These are phyloP conservation scores for Cheiracanthium punctorium DNA, from an alignment of 2,888 invertebrate genomes.

Conservation along the genomic window DNA sequence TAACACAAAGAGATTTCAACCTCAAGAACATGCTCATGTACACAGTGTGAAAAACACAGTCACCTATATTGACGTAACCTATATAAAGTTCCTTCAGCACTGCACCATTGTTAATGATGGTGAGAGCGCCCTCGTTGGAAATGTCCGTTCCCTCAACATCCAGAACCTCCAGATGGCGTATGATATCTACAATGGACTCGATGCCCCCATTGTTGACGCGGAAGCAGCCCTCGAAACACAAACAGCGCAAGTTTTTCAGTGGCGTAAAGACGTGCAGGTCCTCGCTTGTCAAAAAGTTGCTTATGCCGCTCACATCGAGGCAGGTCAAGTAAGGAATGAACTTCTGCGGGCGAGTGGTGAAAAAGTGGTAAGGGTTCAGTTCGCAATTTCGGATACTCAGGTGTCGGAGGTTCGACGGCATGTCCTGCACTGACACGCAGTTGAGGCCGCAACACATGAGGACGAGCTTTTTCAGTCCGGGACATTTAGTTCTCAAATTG, in stretches of 20 bases:
- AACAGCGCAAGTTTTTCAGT: conserved; percentile 14
- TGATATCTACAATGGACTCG: conserved; percentile 33
- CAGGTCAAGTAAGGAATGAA: conserved; percentile 37
- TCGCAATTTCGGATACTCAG: conserved; percentile 42
- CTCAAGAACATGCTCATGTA: neutral
- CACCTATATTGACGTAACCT: conserved; percentile 30
- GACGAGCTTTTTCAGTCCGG: conserved; percentile 33
- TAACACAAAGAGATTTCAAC: conserved; percentile 21
- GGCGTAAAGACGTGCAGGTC: conserved; percentile 26
- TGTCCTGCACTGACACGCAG: conserved; percentile 11
- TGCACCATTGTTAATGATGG: conserved; percentile 21
- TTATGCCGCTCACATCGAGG: conserved; percentile 45
- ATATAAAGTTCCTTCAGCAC: conserved; percentile 37
- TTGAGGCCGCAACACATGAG: conserved; percentile 25
- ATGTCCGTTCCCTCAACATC: conserved; percentile 66
- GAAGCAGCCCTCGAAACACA: conserved; percentile 49
- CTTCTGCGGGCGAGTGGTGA: neutral
- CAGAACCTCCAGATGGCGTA: conserved; percentile 51
- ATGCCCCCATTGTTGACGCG: conserved; percentile 62
- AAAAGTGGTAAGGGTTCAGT: conserved; percentile 29
- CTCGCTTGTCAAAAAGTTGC: conserved; percentile 47
- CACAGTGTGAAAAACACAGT: neutral
- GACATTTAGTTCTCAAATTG: conserved; percentile 7
- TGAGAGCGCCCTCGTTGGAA: conserved; percentile 43
- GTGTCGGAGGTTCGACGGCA: conserved; percentile 32